Percentiles rank a stretch among this genome's conserved stretches.
These are phyloP conservation scores for Steinernema carpocapsae DNA, from an alignment of 2,888 invertebrate genomes.

Conservation along the genomic window DNA sequence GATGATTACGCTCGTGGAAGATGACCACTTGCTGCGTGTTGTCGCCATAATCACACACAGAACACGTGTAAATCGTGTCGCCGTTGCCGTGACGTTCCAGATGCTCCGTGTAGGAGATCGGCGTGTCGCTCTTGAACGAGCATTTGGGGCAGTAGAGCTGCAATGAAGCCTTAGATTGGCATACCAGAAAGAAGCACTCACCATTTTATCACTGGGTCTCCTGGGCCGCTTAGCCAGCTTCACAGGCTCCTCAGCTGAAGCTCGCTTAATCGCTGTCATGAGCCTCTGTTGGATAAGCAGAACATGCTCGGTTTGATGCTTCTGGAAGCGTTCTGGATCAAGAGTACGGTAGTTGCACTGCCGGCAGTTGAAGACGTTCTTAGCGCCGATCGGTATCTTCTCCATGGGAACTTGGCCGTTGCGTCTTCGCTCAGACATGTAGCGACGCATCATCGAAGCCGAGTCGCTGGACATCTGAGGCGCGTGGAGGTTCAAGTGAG, in stretches of 20 bases:
- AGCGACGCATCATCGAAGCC: constrained; percentile 36
- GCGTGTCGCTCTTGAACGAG: constrained; percentile 52
- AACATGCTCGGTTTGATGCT: constrained; percentile 54
- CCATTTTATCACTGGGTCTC: constrained; percentile 22
- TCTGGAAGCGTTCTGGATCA: constrained; percentile 41
- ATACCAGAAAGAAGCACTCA: background rate
- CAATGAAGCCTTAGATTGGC: too few relatives aligned
- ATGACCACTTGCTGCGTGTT: constrained; percentile 49
- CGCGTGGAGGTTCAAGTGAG: constrained; percentile 50
- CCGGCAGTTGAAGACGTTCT: constrained; percentile 47
- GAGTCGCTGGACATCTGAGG: constrained; percentile 39
- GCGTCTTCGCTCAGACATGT: constrained; percentile 36
- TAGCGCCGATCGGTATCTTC: constrained; percentile 47
- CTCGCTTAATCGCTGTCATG: constrained; percentile 52
- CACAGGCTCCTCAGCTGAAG: constrained; percentile 44
- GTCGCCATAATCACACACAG: constrained; percentile 53
- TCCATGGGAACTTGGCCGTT: constrained; percentile 43
- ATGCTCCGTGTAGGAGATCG: constrained; percentile 48
- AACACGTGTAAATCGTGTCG: constrained; percentile 38
- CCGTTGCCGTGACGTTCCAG: constrained; percentile 50
- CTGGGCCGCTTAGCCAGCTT: constrained; percentile 26
- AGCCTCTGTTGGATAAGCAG: constrained; percentile 52
- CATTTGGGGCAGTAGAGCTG: constrained; percentile 44
- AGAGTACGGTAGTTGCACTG: constrained; percentile 52
- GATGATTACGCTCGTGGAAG: constrained; percentile 58